A percentile compares a stretch with the other conserved stretches of the same genome.
These are phyloP conservation scores for Ceyx erithaca DNA, from an alignment of 2,797 vertebrate species.

Conservation along the genomic window DNA sequence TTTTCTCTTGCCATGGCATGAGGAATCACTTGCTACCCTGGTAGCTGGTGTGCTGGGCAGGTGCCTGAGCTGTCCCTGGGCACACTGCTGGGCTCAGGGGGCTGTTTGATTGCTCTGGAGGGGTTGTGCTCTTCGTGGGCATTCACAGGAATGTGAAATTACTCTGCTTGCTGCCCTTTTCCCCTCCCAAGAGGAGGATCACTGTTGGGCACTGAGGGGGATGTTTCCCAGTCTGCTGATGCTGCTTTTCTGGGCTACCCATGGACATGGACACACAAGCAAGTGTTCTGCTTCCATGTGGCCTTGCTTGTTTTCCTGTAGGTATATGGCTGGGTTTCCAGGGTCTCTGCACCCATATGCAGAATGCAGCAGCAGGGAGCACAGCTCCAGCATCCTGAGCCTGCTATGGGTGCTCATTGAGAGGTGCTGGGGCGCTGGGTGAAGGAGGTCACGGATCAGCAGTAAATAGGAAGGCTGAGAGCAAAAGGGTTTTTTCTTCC, in stretches of 20 bases:
- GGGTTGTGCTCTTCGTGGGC: not conserved
- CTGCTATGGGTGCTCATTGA: not conserved
- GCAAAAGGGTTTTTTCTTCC: not conserved
- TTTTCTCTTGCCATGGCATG: not conserved
- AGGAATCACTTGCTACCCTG: conserved; percentile 4
- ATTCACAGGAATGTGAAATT: not conserved
- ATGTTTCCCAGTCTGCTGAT: not conserved
- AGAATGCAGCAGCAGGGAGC: not conserved
- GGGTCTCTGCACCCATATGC: not conserved
- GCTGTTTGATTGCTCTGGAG: not conserved
- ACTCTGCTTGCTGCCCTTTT: not conserved
- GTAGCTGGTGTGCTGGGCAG: not conserved
- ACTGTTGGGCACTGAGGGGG: accelerated
- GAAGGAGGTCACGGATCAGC: not conserved
- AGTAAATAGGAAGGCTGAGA: not conserved
- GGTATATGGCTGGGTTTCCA: not conserved
- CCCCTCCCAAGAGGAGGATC: not conserved
- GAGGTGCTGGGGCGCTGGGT: not conserved
- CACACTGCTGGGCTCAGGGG: not conserved
- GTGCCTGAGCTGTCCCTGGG: not conserved
- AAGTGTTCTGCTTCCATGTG: accelerated
- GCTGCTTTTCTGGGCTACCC: not conserved
- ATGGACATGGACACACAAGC: too few relatives aligned
- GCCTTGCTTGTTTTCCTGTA: not conserved
- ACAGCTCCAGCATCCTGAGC: accelerated